Conservation (phyloP, 2,888 invertebrate species). For the Meteorus cinctellus region DNA sequence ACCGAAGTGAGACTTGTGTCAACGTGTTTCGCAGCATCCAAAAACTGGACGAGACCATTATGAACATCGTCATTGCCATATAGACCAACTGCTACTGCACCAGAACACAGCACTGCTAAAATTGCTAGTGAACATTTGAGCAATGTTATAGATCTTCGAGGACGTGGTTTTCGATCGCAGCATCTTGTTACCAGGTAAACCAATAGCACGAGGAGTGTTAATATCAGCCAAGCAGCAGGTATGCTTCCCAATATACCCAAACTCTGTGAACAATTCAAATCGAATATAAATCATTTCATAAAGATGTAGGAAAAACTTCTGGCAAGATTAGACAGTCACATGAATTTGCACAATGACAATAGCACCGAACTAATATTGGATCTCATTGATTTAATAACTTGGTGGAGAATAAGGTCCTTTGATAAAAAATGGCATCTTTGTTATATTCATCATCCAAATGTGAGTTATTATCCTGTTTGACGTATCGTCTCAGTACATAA, state of each 20-base stretch:
- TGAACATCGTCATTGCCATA: slow-evolving; percentile 97
- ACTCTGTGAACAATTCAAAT: slow-evolving; percentile 79
- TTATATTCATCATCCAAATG: too few species aligned
- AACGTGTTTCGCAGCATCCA: slow-evolving; percentile 86
- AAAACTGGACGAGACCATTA: slow-evolving; percentile 88
- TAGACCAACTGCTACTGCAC: slow-evolving; percentile 90
- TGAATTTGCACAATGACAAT: too few species aligned
- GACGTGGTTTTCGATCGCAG: slow-evolving; percentile 94
- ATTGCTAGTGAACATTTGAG: slow-evolving; percentile 86
- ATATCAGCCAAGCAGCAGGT: slow-evolving; percentile 94
- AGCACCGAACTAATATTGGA: too few species aligned
- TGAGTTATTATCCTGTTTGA: too few species aligned
- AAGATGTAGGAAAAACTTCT: too few species aligned
- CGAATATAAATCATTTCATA: background rate
- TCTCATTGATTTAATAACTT: too few species aligned
- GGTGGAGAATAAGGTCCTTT: too few species aligned
- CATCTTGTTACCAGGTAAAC: slow-evolving; percentile 96
- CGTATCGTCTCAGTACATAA: too few species aligned
- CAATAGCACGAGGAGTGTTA: slow-evolving; percentile 90
- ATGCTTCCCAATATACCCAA: slow-evolving; percentile 94
- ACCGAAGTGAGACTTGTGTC: slow-evolving; percentile 86
- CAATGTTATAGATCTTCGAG: slow-evolving; percentile 90
- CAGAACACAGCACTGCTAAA: slow-evolving; percentile 90
- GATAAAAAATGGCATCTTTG: too few species aligned
- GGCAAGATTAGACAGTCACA: too few species aligned